These are phyloP conservation scores for Coccyzus lansbergi DNA, from an alignment of 2,797 vertebrate species.

Conservation along the genomic window DNA sequence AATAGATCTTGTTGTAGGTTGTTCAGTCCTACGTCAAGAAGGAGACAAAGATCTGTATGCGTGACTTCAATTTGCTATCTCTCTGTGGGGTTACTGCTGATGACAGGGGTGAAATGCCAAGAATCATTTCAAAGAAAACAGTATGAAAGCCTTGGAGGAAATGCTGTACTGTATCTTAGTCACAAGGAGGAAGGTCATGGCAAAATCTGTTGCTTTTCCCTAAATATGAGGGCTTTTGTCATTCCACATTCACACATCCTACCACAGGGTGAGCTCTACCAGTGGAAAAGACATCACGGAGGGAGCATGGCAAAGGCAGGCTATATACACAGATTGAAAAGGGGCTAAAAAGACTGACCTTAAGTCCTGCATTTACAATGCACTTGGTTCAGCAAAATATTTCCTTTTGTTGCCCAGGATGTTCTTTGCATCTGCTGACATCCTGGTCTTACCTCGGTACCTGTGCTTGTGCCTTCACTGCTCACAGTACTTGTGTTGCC, in stretches of 20 bases:
- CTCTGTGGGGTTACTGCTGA: neutral
- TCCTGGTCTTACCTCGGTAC: neutral
- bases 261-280: neutral
- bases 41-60: neutral
- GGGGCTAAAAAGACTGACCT: conserved; percentile 2
- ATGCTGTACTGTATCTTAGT: neutral
- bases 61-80: neutral
- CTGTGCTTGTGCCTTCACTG: neutral
- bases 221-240: conserved; percentile 15
- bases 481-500: neutral
- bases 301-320: neutral
- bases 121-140: conserved; percentile 7
- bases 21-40: neutral
- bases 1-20: neutral
- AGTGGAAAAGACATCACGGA: neutral
- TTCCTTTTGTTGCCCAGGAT: neutral
- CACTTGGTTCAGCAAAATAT: neutral
- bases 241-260: neutral
- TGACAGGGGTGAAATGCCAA: conserved; percentile 31
- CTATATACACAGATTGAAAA: neutral
- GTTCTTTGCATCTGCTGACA: neutral
- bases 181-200: conserved; percentile 17
- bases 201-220: conserved; percentile 1
- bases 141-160: neutral
- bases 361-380: neutral